Base-by-base conservation (phyloP, 2,888 invertebrate genomes). In the Mylabris sibirica region DNA sequence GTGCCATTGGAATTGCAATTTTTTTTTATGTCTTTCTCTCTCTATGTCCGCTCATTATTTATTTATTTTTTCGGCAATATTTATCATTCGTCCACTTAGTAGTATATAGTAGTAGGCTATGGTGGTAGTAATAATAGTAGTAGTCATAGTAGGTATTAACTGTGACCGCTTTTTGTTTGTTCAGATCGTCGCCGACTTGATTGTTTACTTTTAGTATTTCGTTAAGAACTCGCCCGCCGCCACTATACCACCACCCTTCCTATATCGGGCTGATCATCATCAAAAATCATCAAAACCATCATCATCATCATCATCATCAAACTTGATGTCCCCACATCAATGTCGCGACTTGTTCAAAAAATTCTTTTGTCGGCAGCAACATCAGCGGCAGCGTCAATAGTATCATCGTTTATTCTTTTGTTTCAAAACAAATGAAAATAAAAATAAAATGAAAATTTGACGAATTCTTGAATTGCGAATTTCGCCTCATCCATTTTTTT, bases 261-360 rank as follows among this genome's bases (percentile, higher is more conserved):
- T n/a, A n/a, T n/a, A n/a, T n/a, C n/a, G n/a, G n/a, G n/a, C n/a
- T n/a, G n/a, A n/a, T n/a, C 5, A n/a, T 14, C 44, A 44, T 17
- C 44, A 30, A 30, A 30, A 30, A 49, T 49, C 49, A 49, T 53
- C 53, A 53, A 1, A 5, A 53, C 1, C 22, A 53, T 53, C 22
- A 53, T 24, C 22, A 53, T 53, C 53, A 53, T 53, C 53, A 24
- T 53, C 53, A 53, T 53, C 53, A 24, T 53, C 53, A 53, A 53
- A 12, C 22, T 53, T 49, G 49, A 17, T 44, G 44, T 44, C 44
- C 44, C 44, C 22, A 75, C 80, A 80, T 81, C 81, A 81, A 81
- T 77, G 78, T 79, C 79, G 75, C 74, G 76, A 79, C 79, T 81
- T 79, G 80, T 77, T 81, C 81, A 81, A 81, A 81, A 30, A 81